Base-by-base conservation (phyloP, 2,113 vertebrate genomes). In the Strigops habroptila region DNA sequence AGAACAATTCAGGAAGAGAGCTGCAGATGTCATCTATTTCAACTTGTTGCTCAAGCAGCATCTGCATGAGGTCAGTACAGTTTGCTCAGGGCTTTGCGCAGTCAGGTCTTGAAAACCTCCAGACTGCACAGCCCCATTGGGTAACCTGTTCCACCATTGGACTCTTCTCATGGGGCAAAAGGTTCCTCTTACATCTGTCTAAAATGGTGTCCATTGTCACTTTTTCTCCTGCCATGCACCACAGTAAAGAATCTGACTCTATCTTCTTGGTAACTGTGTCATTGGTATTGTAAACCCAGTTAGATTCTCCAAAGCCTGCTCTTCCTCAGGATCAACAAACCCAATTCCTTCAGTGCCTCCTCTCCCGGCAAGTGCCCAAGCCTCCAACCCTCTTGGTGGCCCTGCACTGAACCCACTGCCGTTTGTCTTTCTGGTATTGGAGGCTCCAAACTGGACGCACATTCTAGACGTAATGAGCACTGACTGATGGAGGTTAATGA, bases 321-420 rank as follows among this genome's bases (percentile, higher is more conserved):
- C 12, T 68, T 39, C 21, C 69, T 48, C 31, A 63, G 62, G 30
- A 18, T 68, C 15, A 78, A 79, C 24, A 83, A 57, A 33, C 21
- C 28, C 16, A 9, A 1, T 39, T 81, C 21, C 31, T 71, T 81
- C 39, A 55, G 24, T 14, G 14, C 24, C 35, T 62, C 15, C 9
- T 81, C 27, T 62, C 15, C 44, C 43, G 27, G 27, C 7, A 81
- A 37, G 3, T 31, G 27, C 30, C 65, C 14, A 53, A 65, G 23
- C 0, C 10, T 12, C n/a, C 27, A 41, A 0, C 22, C 5, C 7
- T 70, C 43, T 37, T 53, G 17, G 27, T 60, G 39, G 12, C 22
- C 22, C 14, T 64, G 22, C 79, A 70, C 25, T 37, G 39, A 75
- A 65, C 7, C 7, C 44, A 14, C 22, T 30, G 55, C 17, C 10